Conservation (phyloP, 2,113 vertebrate genomes). For the Chlamydotis undulata region DNA sequence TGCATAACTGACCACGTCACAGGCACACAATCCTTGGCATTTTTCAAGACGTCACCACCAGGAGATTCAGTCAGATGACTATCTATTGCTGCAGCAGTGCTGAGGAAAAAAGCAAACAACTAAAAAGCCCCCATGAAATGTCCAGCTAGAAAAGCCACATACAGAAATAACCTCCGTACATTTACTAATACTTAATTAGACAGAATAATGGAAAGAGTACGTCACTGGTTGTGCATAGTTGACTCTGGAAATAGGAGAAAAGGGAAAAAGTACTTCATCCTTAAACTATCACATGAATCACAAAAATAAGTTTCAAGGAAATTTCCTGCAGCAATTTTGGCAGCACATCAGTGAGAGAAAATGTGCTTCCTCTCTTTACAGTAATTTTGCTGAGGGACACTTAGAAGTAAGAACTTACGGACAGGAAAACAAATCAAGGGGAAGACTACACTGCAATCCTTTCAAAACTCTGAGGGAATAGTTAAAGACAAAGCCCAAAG, state of each 20-base stretch:
- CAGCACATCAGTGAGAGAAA: neutral
- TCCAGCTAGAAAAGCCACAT: neutral
- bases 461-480: neutral
- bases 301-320: neutral
- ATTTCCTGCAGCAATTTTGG: neutral
- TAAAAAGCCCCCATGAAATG: neutral
- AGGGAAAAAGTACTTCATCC: neutral
- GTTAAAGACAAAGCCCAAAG: neutral
- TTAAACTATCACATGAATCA: neutral
- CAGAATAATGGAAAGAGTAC: neutral
- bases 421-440: neutral
- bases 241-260: neutral
- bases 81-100: neutral
- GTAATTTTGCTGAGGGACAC: neutral
- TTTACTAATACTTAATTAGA: neutral
- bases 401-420: neutral
- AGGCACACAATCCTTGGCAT: neutral
- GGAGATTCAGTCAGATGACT: too few relatives aligned
- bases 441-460: neutral
- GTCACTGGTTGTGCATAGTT: too few relatives aligned
- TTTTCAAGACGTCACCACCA: neutral
- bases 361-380: neutral
- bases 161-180: neutral
- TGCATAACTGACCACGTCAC: neutral
- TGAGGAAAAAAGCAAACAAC: neutral